Percentiles rank a stretch among this genome's conserved stretches.
These are phyloP conservation scores for Imbricaverruca yamaguchii DNA, from an alignment of 2,888 invertebrate species.

Conservation along the genomic window DNA sequence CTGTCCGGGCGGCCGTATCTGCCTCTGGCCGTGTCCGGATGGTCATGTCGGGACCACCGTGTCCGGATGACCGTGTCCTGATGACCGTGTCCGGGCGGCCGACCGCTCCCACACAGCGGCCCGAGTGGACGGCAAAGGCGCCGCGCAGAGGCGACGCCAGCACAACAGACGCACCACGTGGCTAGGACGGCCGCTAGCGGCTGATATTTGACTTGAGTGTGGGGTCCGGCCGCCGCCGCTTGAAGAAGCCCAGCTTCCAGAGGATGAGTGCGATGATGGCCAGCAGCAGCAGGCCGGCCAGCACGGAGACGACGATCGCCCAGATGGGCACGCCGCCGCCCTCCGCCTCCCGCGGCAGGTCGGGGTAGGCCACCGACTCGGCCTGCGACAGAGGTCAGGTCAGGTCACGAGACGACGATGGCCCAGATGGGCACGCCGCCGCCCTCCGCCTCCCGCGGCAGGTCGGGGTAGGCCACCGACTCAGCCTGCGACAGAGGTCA, in stretches of 20 bases:
- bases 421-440: conserved; percentile 77
- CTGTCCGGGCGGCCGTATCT: background rate
- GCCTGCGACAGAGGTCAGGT: conserved; percentile 14
- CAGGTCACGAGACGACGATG: conserved; percentile 55
- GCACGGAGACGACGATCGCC: conserved; percentile 72
- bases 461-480: conserved; percentile 30
- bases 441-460: conserved; percentile 56
- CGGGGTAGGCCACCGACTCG: conserved; percentile 31
- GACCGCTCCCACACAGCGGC: background rate
- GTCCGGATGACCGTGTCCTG: too few species aligned
- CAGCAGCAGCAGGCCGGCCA: conserved; percentile 74
- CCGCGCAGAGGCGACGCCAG: background rate
- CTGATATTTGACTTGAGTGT: conserved; percentile 25
- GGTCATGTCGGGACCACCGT: background rate
- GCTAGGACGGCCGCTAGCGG: background rate
- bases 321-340: conserved; percentile 69
- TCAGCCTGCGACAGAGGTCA: conserved; percentile 24
- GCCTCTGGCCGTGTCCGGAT: background rate
- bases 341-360: conserved; percentile 53
- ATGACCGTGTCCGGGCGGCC: background rate
- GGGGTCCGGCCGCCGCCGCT: conserved; percentile 33
- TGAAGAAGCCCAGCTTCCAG: conserved; percentile 79
- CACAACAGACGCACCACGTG: background rate
- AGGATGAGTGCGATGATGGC: conserved; percentile 69
- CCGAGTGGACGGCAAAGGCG: background rate